Evolutionary conservation across 2,797 vertebrate species (phyloP).

Genomic region (Danionella dracula): DNA sequence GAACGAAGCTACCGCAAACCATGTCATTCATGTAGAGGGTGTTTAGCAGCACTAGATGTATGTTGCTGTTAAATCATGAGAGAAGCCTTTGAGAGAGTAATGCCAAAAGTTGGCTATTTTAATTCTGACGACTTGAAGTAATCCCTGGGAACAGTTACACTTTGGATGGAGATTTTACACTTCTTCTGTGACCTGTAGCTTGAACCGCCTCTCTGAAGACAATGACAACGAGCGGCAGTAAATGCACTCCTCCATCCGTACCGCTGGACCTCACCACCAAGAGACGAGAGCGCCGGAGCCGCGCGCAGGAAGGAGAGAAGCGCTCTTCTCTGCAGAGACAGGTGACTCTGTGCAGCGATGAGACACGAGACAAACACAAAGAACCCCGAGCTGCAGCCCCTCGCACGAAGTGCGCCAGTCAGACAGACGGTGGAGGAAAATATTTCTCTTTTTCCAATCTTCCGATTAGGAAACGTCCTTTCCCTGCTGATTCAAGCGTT

Average conservation of each 20-base stretch:
- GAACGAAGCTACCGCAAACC: too few relatives aligned
- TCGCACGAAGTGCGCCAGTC: slow-evolving; percentile 24
- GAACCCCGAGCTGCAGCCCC: background rate
- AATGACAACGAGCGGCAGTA: slow-evolving; percentile 65
- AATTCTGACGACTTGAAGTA: background rate
- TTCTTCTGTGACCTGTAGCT: slow-evolving; percentile 16
- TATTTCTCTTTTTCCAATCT: slow-evolving; percentile 53
- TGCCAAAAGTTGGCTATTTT: background rate
- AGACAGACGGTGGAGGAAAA: slow-evolving; percentile 35
- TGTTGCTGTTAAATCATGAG: too few relatives aligned
- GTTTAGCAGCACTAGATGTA: too few relatives aligned
- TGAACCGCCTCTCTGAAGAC: slow-evolving; percentile 23
- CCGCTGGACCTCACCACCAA: slow-evolving; percentile 72
- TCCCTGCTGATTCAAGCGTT: slow-evolving; percentile 21
- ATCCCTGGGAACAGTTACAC: background rate
- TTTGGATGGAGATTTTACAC: slow-evolving; percentile 30
- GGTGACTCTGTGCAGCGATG: slow-evolving; percentile 3
- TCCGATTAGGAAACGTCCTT: slow-evolving; percentile 70
- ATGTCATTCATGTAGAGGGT: background rate
- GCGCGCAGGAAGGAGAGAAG: slow-evolving; percentile 32
- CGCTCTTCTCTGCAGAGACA: slow-evolving; percentile 2
- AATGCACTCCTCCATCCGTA: slow-evolving; percentile 53
- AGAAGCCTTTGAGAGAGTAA: too few relatives aligned
- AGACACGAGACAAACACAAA: background rate
- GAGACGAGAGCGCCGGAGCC: slow-evolving; percentile 44